Percentiles rank a stretch among this genome's conserved stretches.
Conservation (phyloP, 2,888 invertebrate species). For the Eucera pruinosa region DNA sequence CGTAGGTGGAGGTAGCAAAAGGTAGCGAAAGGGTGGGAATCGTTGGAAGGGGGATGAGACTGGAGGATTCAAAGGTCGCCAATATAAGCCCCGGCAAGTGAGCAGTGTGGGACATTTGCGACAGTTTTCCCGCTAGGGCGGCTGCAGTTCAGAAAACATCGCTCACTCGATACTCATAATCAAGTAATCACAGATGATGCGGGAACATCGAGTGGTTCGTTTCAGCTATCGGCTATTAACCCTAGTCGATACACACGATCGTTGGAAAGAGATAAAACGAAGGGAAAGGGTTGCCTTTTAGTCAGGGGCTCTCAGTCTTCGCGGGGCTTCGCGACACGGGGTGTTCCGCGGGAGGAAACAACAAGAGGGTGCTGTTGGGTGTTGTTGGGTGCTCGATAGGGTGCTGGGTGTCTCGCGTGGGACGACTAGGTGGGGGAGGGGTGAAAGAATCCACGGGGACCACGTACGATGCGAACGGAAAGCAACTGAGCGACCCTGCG, state of each 20-base stretch:
- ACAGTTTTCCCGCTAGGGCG: conserved; percentile 23
- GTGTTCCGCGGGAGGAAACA: too few relatives aligned
- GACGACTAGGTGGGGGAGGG: conserved; percentile 5
- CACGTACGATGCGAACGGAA: conserved; percentile 50
- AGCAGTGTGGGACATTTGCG: conserved; percentile 36
- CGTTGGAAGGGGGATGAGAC: conserved; percentile 35
- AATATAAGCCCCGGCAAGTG: conserved; percentile 65
- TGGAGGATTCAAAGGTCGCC: conserved; percentile 64
- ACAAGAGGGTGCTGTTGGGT: too few relatives aligned
- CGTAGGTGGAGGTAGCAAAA: conserved; percentile 39
- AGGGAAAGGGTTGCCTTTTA: conserved; percentile 57
- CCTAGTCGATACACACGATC: conserved; percentile 55
- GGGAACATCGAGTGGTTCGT: conserved; percentile 76
- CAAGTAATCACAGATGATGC: conserved; percentile 79
- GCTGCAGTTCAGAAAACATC: conserved; percentile 60
- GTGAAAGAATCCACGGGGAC: conserved; percentile 27
- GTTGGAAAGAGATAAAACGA: neutral
- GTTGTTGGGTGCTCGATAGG: neutral
- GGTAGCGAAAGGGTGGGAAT: conserved; percentile 41
- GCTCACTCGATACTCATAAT: conserved; percentile 78
- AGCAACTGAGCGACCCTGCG: conserved; percentile 71
- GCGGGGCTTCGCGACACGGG: too few relatives aligned
- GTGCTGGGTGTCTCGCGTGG: conserved; percentile 8
- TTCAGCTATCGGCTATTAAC: conserved; percentile 76
- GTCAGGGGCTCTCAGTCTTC: conserved; percentile 62